Evolutionary conservation across 2,113 vertebrate genomes (phyloP).

Genomic region (Nycticryphes semicollaris): DNA sequence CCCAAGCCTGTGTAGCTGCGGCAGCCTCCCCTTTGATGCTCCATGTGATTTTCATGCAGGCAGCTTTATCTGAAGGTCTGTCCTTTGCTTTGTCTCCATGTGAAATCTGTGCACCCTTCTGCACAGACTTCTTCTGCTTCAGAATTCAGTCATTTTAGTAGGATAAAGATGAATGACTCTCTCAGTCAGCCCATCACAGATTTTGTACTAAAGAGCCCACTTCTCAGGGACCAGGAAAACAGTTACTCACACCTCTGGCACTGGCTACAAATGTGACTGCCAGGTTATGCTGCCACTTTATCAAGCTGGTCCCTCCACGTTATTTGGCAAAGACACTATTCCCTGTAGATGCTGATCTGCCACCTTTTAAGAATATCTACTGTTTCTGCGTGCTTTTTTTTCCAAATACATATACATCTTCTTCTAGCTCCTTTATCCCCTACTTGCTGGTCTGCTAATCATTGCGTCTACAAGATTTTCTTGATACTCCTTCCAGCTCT

Average conservation of each 20-base stretch:
- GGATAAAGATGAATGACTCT: not conserved
- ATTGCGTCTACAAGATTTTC: not conserved
- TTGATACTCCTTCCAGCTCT: not conserved
- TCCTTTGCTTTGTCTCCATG: not conserved
- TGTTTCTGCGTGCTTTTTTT: not conserved
- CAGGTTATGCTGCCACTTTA: not conserved
- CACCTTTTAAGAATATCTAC: not conserved
- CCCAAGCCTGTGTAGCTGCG: not conserved
- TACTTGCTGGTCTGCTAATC: not conserved
- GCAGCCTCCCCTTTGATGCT: not conserved
- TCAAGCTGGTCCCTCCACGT: not conserved
- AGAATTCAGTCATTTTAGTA: not conserved
- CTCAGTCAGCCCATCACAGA: not conserved
- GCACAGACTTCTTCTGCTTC: not conserved
- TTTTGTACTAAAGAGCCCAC: not conserved
- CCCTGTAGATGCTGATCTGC: not conserved
- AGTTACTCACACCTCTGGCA: not conserved
- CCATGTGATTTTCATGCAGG: not conserved
- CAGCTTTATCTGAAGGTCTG: not conserved
- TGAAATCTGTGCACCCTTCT: not conserved
- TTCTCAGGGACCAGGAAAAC: not conserved
- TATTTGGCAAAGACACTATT: not conserved
- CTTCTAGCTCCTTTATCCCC: not conserved
- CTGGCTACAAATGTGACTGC: not conserved
- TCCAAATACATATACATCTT: not conserved